Percentiles rank a stretch among this genome's conserved stretches.
Evolutionary conservation across 2,113 vertebrate species (phyloP).

Genomic region (Bettongia penicillata): DNA sequence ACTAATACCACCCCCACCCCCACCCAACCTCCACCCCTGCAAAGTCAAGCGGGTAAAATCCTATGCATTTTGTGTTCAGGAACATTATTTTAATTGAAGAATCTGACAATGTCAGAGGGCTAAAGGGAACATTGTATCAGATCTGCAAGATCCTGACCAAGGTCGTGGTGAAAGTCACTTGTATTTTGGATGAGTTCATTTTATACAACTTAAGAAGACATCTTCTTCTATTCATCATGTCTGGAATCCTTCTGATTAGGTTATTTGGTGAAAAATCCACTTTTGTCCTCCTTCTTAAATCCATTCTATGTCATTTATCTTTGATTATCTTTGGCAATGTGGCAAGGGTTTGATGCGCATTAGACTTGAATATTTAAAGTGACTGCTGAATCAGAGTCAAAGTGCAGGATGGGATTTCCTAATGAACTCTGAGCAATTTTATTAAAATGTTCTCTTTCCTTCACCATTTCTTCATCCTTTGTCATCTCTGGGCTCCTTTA

Average conservation of each 20-base stretch:
- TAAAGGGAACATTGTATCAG: background rate
- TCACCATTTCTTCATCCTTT: slow-evolving; percentile 54
- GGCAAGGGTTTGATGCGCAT: slow-evolving; percentile 36
- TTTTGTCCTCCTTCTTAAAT: background rate
- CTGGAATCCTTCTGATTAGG: background rate
- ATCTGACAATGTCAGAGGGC: background rate
- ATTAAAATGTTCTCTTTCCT: slow-evolving; percentile 68
- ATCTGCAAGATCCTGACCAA: background rate
- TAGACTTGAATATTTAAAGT: slow-evolving; percentile 43
- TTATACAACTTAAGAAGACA: background rate
- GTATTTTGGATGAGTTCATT: background rate
- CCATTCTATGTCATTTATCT: background rate
- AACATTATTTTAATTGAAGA: background rate
- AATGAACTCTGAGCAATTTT: slow-evolving; percentile 61
- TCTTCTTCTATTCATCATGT: background rate
- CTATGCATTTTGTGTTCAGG: background rate
- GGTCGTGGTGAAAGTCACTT: background rate
- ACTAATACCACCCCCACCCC: background rate
- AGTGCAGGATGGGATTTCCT: slow-evolving; percentile 34
- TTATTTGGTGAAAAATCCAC: background rate
- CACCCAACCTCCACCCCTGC: background rate
- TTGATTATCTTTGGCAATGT: slow-evolving; percentile 17
- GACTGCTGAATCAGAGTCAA: slow-evolving; percentile 43
- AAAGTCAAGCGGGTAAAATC: background rate
- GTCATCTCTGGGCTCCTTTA: slow-evolving; percentile 45